Percentiles rank a stretch among this genome's conserved stretches.
phyloP scores from a whole-genome alignment of 2,797 vertebrate genomes.

The Kryptolebias ocellatus region DNA sequence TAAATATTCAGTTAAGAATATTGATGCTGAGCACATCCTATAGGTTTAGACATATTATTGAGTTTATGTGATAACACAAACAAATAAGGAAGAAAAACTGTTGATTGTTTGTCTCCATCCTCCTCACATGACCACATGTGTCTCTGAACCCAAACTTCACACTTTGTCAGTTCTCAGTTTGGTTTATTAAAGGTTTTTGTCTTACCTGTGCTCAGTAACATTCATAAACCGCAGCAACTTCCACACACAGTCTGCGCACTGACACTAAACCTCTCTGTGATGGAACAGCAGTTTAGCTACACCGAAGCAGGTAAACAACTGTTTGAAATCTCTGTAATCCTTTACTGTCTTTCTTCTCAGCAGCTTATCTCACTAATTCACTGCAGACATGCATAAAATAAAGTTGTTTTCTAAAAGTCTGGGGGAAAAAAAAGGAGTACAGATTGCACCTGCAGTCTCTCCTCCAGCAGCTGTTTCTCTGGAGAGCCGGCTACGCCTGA shows the following conservation, averaged over 20 bases:
- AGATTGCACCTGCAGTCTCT: slow-evolving; percentile 9
- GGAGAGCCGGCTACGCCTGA: not conserved
- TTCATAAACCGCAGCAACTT: slow-evolving; percentile 5
- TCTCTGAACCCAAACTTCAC: slow-evolving; percentile 2
- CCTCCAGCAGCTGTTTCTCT: slow-evolving; percentile 17
- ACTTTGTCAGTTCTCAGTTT: not conserved
- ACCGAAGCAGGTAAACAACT: not conserved
- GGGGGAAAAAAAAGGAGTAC: not conserved
- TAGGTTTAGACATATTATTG: not conserved
- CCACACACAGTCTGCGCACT: not conserved
- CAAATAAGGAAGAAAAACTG: not conserved
- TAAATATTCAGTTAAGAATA: too few relatives aligned
- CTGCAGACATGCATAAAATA: slow-evolving; percentile 9
- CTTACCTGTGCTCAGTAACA: not conserved
- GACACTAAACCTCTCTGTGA: slow-evolving; percentile 3
- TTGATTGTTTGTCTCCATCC: too few relatives aligned
- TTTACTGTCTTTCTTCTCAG: not conserved
- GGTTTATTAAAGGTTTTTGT: slow-evolving; percentile 5
- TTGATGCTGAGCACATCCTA: too few relatives aligned
- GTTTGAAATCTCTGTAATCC: not conserved
- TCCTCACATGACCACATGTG: not conserved
- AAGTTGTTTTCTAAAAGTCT: not conserved
- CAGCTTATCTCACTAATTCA: slow-evolving; percentile 11
- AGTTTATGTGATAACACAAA: not conserved
- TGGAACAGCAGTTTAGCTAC: not conserved